Percentiles rank a stretch among this genome's conserved stretches.
These are phyloP conservation scores for Vicugna pacos DNA, from an alignment of 2,113 vertebrate species.

Conservation along the genomic window DNA sequence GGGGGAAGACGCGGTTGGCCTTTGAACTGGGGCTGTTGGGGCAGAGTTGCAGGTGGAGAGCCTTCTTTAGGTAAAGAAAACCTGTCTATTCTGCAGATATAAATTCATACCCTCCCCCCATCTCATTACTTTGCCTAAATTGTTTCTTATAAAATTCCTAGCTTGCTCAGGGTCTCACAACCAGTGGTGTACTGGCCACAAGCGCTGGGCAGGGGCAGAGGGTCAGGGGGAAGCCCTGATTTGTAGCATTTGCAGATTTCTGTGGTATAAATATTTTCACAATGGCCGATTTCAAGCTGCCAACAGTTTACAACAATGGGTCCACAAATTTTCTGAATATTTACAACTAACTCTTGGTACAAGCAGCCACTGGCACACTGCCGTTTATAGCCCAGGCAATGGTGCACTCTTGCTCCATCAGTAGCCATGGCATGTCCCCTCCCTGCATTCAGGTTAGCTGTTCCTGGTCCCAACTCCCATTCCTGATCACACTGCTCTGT, in stretches of 20 bases:
- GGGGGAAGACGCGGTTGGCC: not conserved
- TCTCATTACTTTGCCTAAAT: not conserved
- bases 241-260: not conserved
- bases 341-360: not conserved
- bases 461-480: not conserved
- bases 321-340: too few species aligned
- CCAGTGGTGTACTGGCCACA: too few species aligned
- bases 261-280: not conserved
- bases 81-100: not conserved
- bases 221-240: not conserved
- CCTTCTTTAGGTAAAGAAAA: not conserved
- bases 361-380: rapidly evolving
- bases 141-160: not conserved
- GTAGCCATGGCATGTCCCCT: rapidly evolving
- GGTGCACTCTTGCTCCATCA: rapidly evolving
- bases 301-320: too few species aligned
- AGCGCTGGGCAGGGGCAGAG: rapidly evolving
- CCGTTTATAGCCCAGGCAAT: too few species aligned
- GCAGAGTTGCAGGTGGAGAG: not conserved
- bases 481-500: not conserved
- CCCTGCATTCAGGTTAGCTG: not conserved
- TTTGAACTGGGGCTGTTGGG: not conserved
- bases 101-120: rapidly evolving
- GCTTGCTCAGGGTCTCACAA: not conserved
- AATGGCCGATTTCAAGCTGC: not conserved